A percentile compares a stretch with the other conserved stretches of the same genome.
phyloP scores from a whole-genome alignment of 2,888 invertebrate species.

The Lithophane semibrunnea region DNA sequence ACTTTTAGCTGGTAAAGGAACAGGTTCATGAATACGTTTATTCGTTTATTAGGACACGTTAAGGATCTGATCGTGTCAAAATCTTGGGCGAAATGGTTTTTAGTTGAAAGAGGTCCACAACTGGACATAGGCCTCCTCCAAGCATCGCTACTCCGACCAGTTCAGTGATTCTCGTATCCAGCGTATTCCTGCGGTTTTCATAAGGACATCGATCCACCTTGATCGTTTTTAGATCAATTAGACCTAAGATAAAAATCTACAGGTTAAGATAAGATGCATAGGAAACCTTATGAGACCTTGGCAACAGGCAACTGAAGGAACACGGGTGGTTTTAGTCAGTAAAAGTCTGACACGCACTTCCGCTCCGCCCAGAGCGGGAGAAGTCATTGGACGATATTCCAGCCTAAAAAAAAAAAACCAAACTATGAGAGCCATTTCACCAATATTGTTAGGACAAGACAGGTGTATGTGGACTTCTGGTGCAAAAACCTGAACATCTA shows the following conservation, averaged over 20 bases:
- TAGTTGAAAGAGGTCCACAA: neutral
- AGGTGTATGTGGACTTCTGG: too few species aligned
- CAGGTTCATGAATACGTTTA: constrained; percentile 39
- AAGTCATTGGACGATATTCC: too few species aligned
- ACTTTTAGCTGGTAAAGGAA: constrained; percentile 37
- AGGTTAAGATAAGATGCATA: neutral
- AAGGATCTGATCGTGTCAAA: neutral
- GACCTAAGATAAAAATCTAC: neutral
- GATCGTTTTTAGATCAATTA: neutral
- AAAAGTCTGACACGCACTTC: too few species aligned
- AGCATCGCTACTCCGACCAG: neutral
- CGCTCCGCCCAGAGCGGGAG: too few species aligned
- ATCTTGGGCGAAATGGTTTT: neutral
- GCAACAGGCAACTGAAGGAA: too few species aligned
- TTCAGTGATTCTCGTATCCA: neutral
- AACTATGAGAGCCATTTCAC: neutral
- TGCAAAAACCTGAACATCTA: neutral
- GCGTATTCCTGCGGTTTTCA: neutral
- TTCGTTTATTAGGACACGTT: constrained; percentile 4
- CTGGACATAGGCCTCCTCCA: neutral
- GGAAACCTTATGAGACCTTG: too few species aligned
- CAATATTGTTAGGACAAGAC: neutral
- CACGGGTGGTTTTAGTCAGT: too few species aligned
- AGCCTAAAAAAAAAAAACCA: too few species aligned
- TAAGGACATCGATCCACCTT: neutral